Evolutionary conservation across 37 sponge, comb jelly and placozoan species (phyloP).

Genomic region (Bolinopsis microptera): DNA sequence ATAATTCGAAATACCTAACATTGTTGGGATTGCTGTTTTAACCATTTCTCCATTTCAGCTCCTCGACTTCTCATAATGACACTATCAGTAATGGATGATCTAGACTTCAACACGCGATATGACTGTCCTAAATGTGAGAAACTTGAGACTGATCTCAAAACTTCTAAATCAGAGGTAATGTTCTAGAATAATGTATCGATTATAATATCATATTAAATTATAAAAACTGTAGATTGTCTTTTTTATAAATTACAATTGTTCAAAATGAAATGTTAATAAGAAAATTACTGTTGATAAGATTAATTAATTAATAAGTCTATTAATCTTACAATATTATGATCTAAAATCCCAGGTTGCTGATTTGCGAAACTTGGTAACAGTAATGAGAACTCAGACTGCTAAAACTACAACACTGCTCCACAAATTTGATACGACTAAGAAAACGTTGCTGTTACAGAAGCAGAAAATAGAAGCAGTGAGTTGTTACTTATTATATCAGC

Average conservation of each 20-base stretch:
- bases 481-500: not conserved
- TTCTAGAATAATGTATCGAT: not conserved
- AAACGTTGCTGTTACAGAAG: not conserved
- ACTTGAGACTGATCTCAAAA: constrained; percentile 7
- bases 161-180: constrained; percentile 29
- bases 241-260: too few relatives aligned
- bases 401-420: not conserved
- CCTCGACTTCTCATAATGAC: constrained; percentile 65
- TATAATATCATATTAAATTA: not conserved
- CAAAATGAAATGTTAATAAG: too few relatives aligned
- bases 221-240: not conserved
- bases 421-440: constrained; percentile 15
- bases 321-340: not conserved
- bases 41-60: too few relatives aligned
- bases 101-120: not conserved
- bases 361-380: not conserved
- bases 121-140: constrained; percentile 13
- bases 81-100: constrained; percentile 33
- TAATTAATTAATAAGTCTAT: too few relatives aligned
- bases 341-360: constrained; percentile 24
- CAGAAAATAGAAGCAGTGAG: constrained; percentile 54
- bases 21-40: too few relatives aligned
- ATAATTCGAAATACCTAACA: not conserved
- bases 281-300: too few relatives aligned
- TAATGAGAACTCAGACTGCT: constrained; percentile 10